A percentile compares a stretch with the other conserved stretches of the same genome.
Conservation (phyloP, 2,888 invertebrate species). For the Microctonus brassicae region DNA sequence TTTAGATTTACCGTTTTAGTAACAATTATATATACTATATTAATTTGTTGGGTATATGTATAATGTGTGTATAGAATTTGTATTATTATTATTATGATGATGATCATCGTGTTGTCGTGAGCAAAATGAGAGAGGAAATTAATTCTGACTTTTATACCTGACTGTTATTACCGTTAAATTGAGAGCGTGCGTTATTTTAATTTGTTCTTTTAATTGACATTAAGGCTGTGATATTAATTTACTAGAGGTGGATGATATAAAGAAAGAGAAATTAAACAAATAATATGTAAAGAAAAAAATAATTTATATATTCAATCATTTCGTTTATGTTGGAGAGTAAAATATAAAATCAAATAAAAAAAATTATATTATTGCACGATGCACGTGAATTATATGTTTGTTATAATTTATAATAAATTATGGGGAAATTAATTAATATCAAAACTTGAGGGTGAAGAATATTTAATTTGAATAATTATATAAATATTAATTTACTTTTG, state of each 20-base stretch:
- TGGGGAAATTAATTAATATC: neutral
- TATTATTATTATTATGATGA: neutral
- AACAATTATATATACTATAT: no score
- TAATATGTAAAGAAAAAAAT: neutral
- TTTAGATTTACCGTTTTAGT: no score
- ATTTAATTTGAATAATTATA: no score
- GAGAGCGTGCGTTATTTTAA: neutral
- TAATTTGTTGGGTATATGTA: no score
- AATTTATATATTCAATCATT: neutral
- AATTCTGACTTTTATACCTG: neutral
- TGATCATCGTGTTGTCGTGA: no score
- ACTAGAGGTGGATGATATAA: neutral
- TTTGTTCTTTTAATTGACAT: slow-evolving; percentile 8
- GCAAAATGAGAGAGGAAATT: no score
- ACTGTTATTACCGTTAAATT: slow-evolving; percentile 7
- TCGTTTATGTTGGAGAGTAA: neutral
- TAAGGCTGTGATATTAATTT: neutral
- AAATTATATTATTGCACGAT: no score
- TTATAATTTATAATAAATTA: no score
- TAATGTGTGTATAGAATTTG: neutral
- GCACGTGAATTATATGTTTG: neutral
- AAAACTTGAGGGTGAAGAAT: no score
- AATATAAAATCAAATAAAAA: no score
- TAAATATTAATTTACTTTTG: no score
- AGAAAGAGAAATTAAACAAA: neutral